These are phyloP conservation scores for Chymomyza costata DNA, from an alignment of 1,140 invertebrate species.

Conservation along the genomic window DNA sequence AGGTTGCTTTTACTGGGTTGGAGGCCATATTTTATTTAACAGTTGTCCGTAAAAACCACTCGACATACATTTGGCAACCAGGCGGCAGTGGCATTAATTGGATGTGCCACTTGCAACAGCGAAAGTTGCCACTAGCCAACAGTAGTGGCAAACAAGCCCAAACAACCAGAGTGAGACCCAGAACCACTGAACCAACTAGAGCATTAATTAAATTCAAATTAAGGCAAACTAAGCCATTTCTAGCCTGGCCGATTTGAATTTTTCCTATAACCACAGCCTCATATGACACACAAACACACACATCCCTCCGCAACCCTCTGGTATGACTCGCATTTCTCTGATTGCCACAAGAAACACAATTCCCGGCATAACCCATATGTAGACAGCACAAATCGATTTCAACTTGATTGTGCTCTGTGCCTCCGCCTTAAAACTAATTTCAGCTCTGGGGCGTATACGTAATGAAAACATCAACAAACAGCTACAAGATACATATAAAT, in stretches of 20 bases:
- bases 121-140: no score
- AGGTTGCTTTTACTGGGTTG: no score
- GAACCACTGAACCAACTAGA: slow-evolving; percentile 22
- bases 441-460: slow-evolving; percentile 44
- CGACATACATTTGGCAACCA: slow-evolving; percentile 59
- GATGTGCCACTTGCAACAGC: slow-evolving; percentile 63
- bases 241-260: no score
- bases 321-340: no score
- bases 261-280: no score
- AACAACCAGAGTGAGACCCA: background rate
- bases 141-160: no score
- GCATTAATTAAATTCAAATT: slow-evolving; percentile 72
- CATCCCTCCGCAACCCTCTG: no score
- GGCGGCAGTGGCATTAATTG: slow-evolving; percentile 64
- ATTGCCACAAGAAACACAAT: no score
- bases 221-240: slow-evolving; percentile 57
- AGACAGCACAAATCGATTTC: slow-evolving; percentile 48
- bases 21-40: slow-evolving; percentile 65
- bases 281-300: no score
- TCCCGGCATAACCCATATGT: no score
- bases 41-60: slow-evolving; percentile 51
- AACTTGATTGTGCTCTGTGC: background rate
- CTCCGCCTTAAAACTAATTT: no score
- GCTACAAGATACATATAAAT: no score
- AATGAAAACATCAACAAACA: slow-evolving; percentile 36